phyloP scores from a whole-genome alignment of 1,140 invertebrate genomes.

The Trichonephila clavipes region DNA sequence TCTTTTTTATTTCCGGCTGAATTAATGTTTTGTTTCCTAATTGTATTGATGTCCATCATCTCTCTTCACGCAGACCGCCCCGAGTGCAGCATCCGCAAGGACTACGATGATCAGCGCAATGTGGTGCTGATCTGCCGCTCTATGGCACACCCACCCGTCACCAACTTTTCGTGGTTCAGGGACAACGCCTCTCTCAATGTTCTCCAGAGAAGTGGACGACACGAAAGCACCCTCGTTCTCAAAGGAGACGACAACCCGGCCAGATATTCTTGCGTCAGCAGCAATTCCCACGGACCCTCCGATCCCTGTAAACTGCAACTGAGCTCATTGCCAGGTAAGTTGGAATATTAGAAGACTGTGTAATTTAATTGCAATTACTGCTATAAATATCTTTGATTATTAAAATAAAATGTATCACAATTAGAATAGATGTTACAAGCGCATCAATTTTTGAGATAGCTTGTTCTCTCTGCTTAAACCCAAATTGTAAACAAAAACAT shows the following conservation, averaged over 20 bases:
- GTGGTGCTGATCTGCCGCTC: constrained; percentile 90
- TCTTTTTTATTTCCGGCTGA: too few species aligned
- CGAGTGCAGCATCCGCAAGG: constrained; percentile 88
- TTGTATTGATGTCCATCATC: not conserved
- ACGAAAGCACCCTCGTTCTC: constrained; percentile 43
- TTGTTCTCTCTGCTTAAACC: too few species aligned
- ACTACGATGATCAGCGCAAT: constrained; percentile 83
- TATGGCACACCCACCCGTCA: constrained; percentile 89
- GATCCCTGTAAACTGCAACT: constrained; percentile 74
- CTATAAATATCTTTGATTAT: too few species aligned
- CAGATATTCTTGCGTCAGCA: constrained; percentile 79
- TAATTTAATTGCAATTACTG: too few species aligned
- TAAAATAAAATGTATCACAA: too few species aligned
- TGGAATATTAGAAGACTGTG: too few species aligned
- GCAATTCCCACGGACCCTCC: constrained; percentile 77
- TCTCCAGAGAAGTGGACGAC: not conserved
- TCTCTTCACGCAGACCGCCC: constrained; percentile 87
- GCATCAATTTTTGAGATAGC: too few species aligned
- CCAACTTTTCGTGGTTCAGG: constrained; percentile 90
- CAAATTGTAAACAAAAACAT: too few species aligned
- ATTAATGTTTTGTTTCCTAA: too few species aligned
- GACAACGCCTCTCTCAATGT: constrained; percentile 81
- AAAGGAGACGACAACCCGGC: constrained; percentile 51
- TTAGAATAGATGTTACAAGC: too few species aligned
- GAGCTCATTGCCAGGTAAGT: constrained; percentile 61